These are phyloP conservation scores for Meta bourneti DNA, from an alignment of 2,888 invertebrate genomes.

Conservation along the genomic window DNA sequence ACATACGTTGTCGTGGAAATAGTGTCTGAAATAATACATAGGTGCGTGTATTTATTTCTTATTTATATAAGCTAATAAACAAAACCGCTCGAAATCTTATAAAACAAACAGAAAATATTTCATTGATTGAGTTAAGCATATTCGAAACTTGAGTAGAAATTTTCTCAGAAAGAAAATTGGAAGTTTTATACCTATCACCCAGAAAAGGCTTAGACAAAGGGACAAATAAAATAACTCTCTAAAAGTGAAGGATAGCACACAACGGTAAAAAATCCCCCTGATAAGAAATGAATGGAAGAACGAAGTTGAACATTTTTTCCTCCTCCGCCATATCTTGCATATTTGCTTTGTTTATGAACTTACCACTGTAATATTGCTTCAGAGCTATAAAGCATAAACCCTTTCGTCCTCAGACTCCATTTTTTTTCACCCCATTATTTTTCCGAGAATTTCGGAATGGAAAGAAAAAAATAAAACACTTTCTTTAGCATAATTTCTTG, in stretches of 20 bases:
- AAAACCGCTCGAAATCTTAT: not conserved
- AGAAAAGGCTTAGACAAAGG: not conserved
- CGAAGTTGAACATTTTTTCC: not conserved
- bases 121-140: not conserved
- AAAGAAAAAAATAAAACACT: conserved; percentile 18
- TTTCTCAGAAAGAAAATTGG: not conserved
- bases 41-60: too few relatives aligned
- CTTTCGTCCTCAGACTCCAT: conserved; percentile 20
- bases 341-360: conserved; percentile 39
- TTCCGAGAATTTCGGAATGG: not conserved
- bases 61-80: not conserved
- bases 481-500: conserved; percentile 12
- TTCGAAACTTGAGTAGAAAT: not conserved
- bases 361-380: conserved; percentile 22
- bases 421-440: not conserved
- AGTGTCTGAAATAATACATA: too few relatives aligned
- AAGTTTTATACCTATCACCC: not conserved
- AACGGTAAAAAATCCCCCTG: conserved; percentile 5
- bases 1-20: too few relatives aligned
- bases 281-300: conserved; percentile 13
- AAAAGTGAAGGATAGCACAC: not conserved
- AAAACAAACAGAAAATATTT: not conserved
- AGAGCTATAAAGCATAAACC: conserved; percentile 26
- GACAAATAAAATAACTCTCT: not conserved
- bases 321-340: conserved; percentile 9